Conservation (phyloP, 2,888 invertebrate genomes). For the Periphyllus acericola region DNA sequence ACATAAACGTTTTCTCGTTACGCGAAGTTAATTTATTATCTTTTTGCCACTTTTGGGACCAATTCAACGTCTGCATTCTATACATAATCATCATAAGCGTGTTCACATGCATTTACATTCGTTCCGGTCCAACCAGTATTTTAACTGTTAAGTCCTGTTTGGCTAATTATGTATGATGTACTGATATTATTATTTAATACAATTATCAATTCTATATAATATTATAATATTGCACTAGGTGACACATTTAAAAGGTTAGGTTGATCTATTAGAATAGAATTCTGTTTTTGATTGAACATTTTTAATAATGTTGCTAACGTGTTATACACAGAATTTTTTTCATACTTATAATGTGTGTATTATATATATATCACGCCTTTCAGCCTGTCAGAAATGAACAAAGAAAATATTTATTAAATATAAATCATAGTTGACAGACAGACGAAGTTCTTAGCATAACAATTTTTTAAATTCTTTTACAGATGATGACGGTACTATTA, state of each 20-base stretch:
- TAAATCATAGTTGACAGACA: neutral
- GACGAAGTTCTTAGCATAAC: neutral
- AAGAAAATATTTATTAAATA: constrained; percentile 14
- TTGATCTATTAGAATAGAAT: neutral
- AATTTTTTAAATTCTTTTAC: neutral
- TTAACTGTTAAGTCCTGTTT: constrained; percentile 24
- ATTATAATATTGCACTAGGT: neutral
- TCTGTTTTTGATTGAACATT: neutral
- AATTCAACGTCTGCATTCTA: neutral
- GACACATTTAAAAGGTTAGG: neutral
- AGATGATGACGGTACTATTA: neutral
- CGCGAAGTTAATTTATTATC: neutral
- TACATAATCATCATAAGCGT: neutral
- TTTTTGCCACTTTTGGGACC: neutral
- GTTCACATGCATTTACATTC: neutral
- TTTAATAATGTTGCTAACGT: neutral
- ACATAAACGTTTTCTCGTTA: neutral
- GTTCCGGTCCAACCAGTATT: constrained; percentile 42
- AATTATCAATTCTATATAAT: neutral
- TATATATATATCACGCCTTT: neutral
- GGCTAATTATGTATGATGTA: neutral
- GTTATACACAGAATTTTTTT: neutral
- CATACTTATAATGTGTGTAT: neutral
- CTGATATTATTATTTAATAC: neutral
- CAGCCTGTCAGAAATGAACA: neutral